These are phyloP conservation scores for Zaprionus capensis DNA, from an alignment of 1,140 invertebrate genomes.

Conservation along the genomic window DNA sequence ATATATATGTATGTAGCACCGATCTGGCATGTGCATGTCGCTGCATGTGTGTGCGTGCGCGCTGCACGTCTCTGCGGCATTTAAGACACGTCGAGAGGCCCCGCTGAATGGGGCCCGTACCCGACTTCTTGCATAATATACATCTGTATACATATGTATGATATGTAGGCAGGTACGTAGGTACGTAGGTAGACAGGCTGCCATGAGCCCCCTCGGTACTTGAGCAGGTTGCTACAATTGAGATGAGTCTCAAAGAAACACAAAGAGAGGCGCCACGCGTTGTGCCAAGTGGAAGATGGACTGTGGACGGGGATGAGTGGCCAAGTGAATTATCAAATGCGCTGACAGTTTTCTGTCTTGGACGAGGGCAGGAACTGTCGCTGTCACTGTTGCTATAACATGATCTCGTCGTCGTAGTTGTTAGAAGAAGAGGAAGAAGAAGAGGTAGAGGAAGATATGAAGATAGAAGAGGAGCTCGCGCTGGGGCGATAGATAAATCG, in stretches of 20 bases:
- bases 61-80: constrained; percentile 51
- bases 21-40: constrained; percentile 25
- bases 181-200: constrained; percentile 5
- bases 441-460: neutral
- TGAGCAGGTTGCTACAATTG: constrained; percentile 72
- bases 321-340: constrained; percentile 73
- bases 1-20: constrained; percentile 14
- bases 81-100: constrained; percentile 68
- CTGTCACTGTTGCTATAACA: constrained; percentile 29
- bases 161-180: neutral
- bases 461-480: constrained; percentile 29
- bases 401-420: neutral
- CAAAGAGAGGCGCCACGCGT: constrained; percentile 63
- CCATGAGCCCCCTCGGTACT: constrained; percentile 43
- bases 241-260: constrained; percentile 46
- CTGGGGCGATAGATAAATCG: constrained; percentile 60
- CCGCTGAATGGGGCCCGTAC: constrained; percentile 39
- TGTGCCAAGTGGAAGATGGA: constrained; percentile 4
- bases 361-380: constrained; percentile 58
- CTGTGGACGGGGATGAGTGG: constrained; percentile 14
- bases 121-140: constrained; percentile 74
- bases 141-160: neutral
- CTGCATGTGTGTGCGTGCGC: constrained; percentile 25
- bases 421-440: neutral
- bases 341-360: constrained; percentile 69